Evolutionary conservation across 2,888 invertebrate species (phyloP), one percentile per base, ranked within the genome.

Genomic region (Hypena proboscidalis): DNA sequence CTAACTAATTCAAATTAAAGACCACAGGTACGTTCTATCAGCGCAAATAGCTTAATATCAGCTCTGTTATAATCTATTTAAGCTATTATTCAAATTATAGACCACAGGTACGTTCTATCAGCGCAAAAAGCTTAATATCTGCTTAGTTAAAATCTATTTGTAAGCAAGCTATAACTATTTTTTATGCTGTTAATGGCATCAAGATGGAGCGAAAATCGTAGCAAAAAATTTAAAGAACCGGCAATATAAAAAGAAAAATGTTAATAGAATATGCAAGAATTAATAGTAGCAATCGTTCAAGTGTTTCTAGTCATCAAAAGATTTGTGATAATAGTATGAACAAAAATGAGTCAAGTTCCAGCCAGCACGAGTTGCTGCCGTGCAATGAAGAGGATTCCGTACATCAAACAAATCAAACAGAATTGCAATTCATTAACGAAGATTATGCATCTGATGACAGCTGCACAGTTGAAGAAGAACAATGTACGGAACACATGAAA

Each of bases 381-480:
- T 10, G 25, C 25, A 11, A 25, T 25, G 11, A 10, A 25, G 25
- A 25, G 25, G 25, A 11, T 25, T 25, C 25, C 25, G 25, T 25
- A 22, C 22, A n/a, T 9, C 22, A 3, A 22, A 22, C 1, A 22
- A 22, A 22, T 22, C 22, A 22, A 22, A 22, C 9, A 22, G 22
- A 22, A 22, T 22, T 22, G 22, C 22, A 9, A 22, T 22, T 22
- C 22, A 22, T 9, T n/a, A n/a, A 22, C n/a, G 22, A 22, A 22
- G 22, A 22, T 22, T 9, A 22, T 22, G 22, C 22, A 22, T 22
- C 22, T 22, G 22, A 22, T 22, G 22, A 9, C 22, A 22, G 22
- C 22, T 25, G 25, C 11, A 25, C 25, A 25, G 25, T 11, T 25
- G 25, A 25, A 25, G 25, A 25, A 25, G 25, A 25, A 25, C 25